Base-by-base conservation (phyloP, 2,888 invertebrate genomes). In the Euzetes globulus region DNA sequence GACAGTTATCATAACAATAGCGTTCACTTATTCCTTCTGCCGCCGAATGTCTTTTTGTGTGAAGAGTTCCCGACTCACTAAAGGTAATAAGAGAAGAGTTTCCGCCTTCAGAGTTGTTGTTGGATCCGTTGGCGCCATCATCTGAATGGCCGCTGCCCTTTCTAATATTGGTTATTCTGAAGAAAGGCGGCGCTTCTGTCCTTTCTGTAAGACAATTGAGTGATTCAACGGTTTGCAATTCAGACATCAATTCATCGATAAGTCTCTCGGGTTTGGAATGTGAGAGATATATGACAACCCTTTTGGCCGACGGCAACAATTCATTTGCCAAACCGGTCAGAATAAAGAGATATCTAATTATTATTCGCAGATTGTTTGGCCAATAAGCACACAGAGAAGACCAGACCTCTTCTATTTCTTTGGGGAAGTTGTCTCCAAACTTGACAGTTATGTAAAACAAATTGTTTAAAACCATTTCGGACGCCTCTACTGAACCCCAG, bases 391-490 rank as follows among this genome's bases (percentile, higher is more conserved):
- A 96, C 76, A 99, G 85, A 0, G 94, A 94, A 50, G 93, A 91
- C 99, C 99, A 99, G 50, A 98, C 86, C 81, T 94, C 91, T 83
- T 97, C 97, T 72, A 96, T 90, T 83, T 97, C 97, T 80, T 92
- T 91, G 0, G 95, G 91, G 84, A 97, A 96, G 79, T 92, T 91
- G 83, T 96, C 94, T 9, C 95, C 94, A 85, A 95, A 95, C 92
- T 94, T 94, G 4, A 94, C 92, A 7, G 98, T 99, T 80, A 98
- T 91, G 84, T 97, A 98, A 84, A 99, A 94, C 25, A 99, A 88
- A 85, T 99, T 99, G 84, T 99, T 99, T 77, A 99, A 87, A 71
- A 99, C 94, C 94, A 99, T 96, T 85, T 99, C 98, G 0, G 98
- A 99, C n/a, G 98, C 98, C 84, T 98, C 97, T 0, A 92, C 92